Percentiles rank a stretch among this genome's conserved stretches.
Conservation (phyloP, 2,113 vertebrate genomes). For the Archilochus colubris region DNA sequence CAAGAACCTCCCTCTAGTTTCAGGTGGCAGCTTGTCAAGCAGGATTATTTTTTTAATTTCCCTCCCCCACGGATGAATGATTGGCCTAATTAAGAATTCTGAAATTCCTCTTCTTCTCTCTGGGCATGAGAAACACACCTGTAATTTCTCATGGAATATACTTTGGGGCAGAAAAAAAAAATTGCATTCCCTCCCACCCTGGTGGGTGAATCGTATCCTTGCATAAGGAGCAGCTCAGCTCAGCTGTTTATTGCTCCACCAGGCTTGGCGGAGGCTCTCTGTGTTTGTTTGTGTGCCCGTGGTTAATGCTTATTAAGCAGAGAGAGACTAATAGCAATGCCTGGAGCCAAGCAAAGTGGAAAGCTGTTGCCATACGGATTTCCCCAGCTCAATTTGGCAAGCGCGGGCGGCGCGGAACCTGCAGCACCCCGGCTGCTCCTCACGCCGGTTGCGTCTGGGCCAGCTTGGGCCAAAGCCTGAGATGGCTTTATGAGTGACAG, state of each 20-base stretch:
- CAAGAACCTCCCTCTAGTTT: constrained; percentile 65
- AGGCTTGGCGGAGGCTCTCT: neutral
- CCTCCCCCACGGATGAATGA: constrained; percentile 30
- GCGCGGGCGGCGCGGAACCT: neutral
- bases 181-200: neutral
- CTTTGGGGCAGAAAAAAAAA: constrained; percentile 22
- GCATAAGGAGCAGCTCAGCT: neutral
- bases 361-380: neutral
- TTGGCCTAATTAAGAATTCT: constrained; percentile 53
- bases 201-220: neutral
- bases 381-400: neutral
- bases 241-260: neutral
- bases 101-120: constrained; percentile 31
- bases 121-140: constrained; percentile 55
- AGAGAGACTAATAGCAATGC: neutral
- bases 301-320: constrained; percentile 33
- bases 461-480: rapidly evolving
- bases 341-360: constrained; percentile 18
- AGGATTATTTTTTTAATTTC: constrained; percentile 7
- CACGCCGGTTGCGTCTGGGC: neutral
- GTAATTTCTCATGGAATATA: constrained; percentile 38
- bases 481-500: rapidly evolving
- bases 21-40: constrained; percentile 52
- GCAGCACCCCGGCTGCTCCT: neutral
- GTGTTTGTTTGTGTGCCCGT: constrained; percentile 2